These are phyloP conservation scores for Acanthurus lineatus DNA, from an alignment of 2,797 vertebrate genomes.

Conservation along the genomic window DNA sequence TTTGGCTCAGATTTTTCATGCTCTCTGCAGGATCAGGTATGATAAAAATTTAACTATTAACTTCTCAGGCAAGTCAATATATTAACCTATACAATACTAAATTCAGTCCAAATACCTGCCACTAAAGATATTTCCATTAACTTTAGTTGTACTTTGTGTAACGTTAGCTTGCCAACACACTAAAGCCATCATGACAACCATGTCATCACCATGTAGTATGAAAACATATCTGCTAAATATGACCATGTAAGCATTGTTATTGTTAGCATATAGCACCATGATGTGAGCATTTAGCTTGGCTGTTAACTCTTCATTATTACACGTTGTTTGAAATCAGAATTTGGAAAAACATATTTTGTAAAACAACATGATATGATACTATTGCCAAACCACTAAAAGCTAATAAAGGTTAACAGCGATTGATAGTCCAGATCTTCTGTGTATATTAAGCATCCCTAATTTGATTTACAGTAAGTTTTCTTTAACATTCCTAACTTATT, in stretches of 20 bases:
- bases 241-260: not conserved
- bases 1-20: not conserved
- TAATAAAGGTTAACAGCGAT: not conserved
- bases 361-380: no score
- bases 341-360: slow-evolving; percentile 3
- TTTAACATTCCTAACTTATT: not conserved
- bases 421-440: not conserved
- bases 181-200: not conserved
- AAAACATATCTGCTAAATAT: not conserved
- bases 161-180: not conserved
- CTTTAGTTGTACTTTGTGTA: no score
- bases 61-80: not conserved
- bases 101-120: no score
- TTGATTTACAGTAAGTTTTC: not conserved
- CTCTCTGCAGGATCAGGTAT: not conserved
- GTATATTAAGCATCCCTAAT: no score
- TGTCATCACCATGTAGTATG: not conserved
- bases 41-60: no score
- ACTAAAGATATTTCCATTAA: no score
- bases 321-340: not conserved
- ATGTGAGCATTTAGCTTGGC: not conserved
- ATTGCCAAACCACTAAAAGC: not conserved
- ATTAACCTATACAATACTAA: not conserved
- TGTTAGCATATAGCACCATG: not conserved
- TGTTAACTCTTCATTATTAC: not conserved